Evolutionary conservation across 1,140 invertebrate species (phyloP), one percentile per base, ranked within the genome.

Genomic region (Subanguina moxae): DNA sequence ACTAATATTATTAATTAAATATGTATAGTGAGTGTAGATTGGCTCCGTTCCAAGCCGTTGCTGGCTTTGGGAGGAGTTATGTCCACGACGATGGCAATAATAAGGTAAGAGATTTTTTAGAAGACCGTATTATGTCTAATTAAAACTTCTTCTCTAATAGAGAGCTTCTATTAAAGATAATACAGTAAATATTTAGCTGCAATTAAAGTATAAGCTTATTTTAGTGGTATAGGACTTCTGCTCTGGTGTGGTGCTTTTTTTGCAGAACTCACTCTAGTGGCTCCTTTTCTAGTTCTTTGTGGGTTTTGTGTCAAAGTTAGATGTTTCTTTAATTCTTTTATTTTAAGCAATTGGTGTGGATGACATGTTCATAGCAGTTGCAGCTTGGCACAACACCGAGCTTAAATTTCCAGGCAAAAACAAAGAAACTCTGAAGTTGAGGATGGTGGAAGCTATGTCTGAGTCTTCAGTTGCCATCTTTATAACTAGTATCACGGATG

Each of bases 251-350:
- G 91, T 5, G 88, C 94, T 46, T 90, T 92, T 70, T 95, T 95
- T 83, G 94, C 95, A 74, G 92, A 91, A 32, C 92, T 96, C 66
- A 94, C 93, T 83, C 86, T 94, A 45, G 91, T 92, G 0, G 92
- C 92, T 1, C 93, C 93, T 3, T 94, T 95, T 79, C 87, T 96
- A 27, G 93, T 94, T 89, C 89, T 95, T 71, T 92, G 93, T 95
- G 86, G 89, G 88, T 86, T 25, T 23, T 42, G 11, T 45, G 11
- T 45, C n/a, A 13, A n/a, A 45, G n/a, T n/a, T n/a, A n/a, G n/a
- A n/a, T 38, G 3, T 5, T 38, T 38, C 11, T 5, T 5, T 5
- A 38, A 11, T 38, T 38, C 21, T 56, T 27, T 56, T 9, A 56
- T 76, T 64, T 78, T 70, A 73, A 85, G 85, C 85, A 64, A 85